Evolutionary conservation across 2,888 invertebrate species (phyloP).

Genomic region (Heteromyza rotundicornis): DNA sequence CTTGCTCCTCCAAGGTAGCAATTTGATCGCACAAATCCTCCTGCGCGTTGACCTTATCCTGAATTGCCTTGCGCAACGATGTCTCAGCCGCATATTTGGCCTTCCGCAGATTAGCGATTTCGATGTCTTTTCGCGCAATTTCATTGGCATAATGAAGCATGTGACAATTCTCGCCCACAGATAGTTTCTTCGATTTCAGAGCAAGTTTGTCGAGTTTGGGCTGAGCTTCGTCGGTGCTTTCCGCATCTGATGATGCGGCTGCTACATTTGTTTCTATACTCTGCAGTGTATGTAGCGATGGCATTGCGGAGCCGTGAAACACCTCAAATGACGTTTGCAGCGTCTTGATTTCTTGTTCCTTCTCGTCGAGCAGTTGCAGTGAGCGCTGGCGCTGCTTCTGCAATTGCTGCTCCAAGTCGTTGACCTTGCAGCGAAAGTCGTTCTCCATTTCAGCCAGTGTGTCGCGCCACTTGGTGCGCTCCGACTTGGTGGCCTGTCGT

Average conservation of each 20-base stretch:
- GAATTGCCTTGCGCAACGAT: constrained; percentile 65
- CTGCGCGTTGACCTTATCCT: constrained; percentile 67
- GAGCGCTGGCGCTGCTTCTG: constrained; percentile 82
- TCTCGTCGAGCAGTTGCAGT: constrained; percentile 77
- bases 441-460: constrained; percentile 60
- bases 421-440: constrained; percentile 65
- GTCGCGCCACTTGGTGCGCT: constrained; percentile 56
- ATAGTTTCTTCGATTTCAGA: constrained; percentile 49
- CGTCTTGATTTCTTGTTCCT: constrained; percentile 75
- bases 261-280: constrained; percentile 30
- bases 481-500: constrained; percentile 63
- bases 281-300: constrained; percentile 10
- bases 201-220: constrained; percentile 27
- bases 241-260: constrained; percentile 43
- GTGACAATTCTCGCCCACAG: constrained; percentile 70
- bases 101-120: constrained; percentile 75
- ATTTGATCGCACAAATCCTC: constrained; percentile 63
- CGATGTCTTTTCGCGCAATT: constrained; percentile 79
- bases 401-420: constrained; percentile 74
- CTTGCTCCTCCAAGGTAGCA: constrained; percentile 69
- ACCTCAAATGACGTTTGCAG: constrained; percentile 67
- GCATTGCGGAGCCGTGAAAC: constrained; percentile 49
- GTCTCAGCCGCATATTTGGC: constrained; percentile 71
- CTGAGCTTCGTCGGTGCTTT: constrained; percentile 39
- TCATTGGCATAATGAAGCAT: constrained; percentile 85